These are phyloP conservation scores for Saccostrea glomerata DNA, from an alignment of 1,140 invertebrate genomes.

Conservation along the genomic window DNA sequence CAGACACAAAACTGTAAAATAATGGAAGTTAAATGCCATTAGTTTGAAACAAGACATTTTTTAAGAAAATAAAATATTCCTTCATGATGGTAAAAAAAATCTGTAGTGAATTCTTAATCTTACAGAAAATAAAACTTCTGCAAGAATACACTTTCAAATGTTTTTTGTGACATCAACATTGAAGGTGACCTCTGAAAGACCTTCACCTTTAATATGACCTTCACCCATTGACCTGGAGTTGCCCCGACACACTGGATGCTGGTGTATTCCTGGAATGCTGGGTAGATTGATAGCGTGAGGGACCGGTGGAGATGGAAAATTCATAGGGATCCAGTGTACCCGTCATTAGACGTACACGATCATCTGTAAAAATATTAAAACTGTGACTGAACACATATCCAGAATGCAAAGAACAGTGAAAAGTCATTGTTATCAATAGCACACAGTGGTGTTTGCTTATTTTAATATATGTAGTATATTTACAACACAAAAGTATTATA, in stretches of 20 bases:
- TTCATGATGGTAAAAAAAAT: neutral
- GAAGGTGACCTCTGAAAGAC: neutral
- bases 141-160: neutral
- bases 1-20: neutral
- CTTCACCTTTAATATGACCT: neutral
- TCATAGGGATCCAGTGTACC: constrained; percentile 69
- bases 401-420: no score
- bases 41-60: neutral
- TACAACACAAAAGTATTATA: no score
- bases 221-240: constrained; percentile 27
- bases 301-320: constrained; percentile 68
- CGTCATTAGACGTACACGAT: constrained; percentile 64
- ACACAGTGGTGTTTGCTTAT: no score
- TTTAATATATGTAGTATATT: no score
- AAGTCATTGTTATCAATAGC: no score
- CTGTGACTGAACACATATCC: neutral
- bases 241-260: constrained; percentile 62
- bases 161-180: neutral
- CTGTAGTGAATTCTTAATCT: neutral
- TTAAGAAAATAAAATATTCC: neutral
- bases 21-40: neutral
- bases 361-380: constrained; percentile 65
- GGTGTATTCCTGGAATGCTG: constrained; percentile 73
- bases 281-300: constrained; percentile 69
- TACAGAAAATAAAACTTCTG: no score